phyloP scores from a whole-genome alignment of 2,888 invertebrate genomes.

The Magallana nippona region DNA sequence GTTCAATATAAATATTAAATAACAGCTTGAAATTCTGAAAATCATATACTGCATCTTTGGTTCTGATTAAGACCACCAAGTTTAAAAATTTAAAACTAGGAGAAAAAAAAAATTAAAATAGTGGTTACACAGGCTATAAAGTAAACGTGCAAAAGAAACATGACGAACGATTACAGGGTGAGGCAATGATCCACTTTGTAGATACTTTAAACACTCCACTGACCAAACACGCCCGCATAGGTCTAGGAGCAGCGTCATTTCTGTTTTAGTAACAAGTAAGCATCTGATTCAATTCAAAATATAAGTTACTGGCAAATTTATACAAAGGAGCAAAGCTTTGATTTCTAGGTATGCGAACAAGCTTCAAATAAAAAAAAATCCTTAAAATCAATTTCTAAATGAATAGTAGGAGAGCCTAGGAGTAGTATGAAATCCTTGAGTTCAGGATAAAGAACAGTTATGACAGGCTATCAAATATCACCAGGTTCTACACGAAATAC shows the following conservation, averaged over 20 bases:
- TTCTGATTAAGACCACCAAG: neutral
- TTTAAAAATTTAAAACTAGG: too few relatives aligned
- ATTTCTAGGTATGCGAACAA: neutral
- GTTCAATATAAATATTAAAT: neutral
- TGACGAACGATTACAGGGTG: neutral
- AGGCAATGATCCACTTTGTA: neutral
- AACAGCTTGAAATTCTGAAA: neutral
- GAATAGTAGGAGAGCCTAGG: too few relatives aligned
- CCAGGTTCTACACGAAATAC: too few relatives aligned
- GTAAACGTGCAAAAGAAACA: constrained; percentile 4
- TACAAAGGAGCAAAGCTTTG: constrained; percentile 16
- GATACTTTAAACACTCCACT: neutral
- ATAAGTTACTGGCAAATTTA: constrained; percentile 2
- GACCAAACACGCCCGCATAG: neutral
- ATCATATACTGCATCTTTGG: constrained; percentile 18
- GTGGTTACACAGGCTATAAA: neutral
- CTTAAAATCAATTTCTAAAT: too few relatives aligned
- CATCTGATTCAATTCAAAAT: neutral
- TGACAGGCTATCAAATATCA: too few relatives aligned
- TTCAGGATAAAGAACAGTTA: too few relatives aligned
- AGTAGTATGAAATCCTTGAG: too few relatives aligned
- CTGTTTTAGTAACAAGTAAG: neutral
- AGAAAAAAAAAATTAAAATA: neutral
- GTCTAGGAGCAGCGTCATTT: neutral
- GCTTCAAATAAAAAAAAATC: too few relatives aligned